phyloP scores from a whole-genome alignment of 2,113 vertebrate species.

The Columba livia region DNA sequence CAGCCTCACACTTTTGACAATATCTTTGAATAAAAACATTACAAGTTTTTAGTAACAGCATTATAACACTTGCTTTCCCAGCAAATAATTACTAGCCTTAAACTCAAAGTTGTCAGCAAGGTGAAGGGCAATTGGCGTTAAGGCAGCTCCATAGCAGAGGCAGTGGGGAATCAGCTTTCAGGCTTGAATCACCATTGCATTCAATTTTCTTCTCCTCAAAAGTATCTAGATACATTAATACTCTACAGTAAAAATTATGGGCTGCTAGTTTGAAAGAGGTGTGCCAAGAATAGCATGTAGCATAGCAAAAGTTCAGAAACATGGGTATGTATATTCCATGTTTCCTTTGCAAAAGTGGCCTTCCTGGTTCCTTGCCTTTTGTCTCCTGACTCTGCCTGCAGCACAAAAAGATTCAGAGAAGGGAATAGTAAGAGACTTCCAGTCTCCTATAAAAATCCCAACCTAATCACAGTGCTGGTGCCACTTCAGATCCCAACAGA shows the following conservation, averaged over 20 bases:
- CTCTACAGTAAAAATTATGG: not conserved
- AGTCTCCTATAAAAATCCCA: not conserved
- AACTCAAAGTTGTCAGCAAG: not conserved
- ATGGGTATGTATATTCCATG: fast-evolving
- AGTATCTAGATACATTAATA: not conserved
- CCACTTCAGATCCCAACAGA: not conserved
- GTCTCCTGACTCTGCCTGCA: not conserved
- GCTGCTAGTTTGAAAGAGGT: not conserved
- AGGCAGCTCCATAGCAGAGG: not conserved
- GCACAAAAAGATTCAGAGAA: not conserved
- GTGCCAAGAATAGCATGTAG: not conserved
- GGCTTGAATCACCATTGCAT: not conserved
- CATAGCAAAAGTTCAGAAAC: not conserved
- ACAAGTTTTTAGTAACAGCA: not conserved
- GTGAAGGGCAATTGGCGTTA: not conserved
- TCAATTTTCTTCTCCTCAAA: not conserved
- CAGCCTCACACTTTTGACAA: not conserved
- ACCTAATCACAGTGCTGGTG: not conserved
- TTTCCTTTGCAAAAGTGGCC: not conserved
- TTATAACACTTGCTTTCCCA: not conserved
- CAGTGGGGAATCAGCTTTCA: not conserved
- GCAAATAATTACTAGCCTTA: not conserved
- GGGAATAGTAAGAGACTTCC: not conserved
- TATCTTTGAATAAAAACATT: not conserved
- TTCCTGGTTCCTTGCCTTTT: not conserved